These are phyloP conservation scores for Zelleria hepariella DNA, from an alignment of 2,888 invertebrate species.

Conservation along the genomic window DNA sequence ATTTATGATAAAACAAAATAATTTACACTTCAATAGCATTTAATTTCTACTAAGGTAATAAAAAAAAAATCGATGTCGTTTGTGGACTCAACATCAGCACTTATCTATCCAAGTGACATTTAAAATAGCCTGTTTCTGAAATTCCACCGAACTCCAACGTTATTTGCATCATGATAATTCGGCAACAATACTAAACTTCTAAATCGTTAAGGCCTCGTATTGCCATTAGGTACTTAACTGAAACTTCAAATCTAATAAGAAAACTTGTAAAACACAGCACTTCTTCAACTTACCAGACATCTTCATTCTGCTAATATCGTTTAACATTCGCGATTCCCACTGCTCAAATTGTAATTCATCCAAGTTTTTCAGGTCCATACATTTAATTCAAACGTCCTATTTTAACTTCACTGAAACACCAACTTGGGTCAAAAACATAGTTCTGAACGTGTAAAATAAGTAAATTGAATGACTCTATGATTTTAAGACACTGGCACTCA, in stretches of 20 bases:
- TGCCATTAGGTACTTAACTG: no score
- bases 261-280: neutral
- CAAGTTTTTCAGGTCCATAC: neutral
- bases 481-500: neutral
- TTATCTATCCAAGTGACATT: no score
- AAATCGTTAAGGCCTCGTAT: no score
- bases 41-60: neutral
- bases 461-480: no score
- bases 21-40: neutral
- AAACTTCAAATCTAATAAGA: neutral
- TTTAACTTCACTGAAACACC: neutral
- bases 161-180: no score
- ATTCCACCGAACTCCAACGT: no score
- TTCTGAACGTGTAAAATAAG: neutral
- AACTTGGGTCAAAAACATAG: neutral
- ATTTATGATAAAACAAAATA: neutral
- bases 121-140: no score
- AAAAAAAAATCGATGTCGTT: neutral
- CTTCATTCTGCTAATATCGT: slow-evolving; percentile 41
- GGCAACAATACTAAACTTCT: no score
- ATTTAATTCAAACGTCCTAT: neutral
- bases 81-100: no score
- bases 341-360: neutral
- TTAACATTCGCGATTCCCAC: neutral
- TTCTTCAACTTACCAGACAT: slow-evolving; percentile 52